Base-by-base conservation (phyloP, 2,113 vertebrate genomes). In the Piaya cayana region DNA sequence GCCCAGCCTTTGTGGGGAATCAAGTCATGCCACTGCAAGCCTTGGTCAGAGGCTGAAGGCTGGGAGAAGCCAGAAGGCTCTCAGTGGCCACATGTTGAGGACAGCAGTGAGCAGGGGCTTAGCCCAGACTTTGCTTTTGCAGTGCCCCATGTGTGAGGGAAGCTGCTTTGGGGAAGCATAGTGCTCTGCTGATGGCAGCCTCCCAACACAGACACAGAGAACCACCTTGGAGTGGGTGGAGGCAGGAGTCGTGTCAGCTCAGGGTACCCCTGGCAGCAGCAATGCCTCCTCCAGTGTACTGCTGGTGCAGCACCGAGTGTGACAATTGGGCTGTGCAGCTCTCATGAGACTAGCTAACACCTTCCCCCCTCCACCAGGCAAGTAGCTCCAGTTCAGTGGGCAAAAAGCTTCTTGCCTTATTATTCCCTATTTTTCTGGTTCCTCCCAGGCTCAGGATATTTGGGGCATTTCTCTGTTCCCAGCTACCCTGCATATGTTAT, bases 11-110 rank as follows among this genome's bases (percentile, higher is more conserved):
- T 55, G 30, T 68, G 36, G 63, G 39, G 18, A 90, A n/a, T 11
- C 26, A 43, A 2, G 5, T 56, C 22, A 15, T 1, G 12, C 77
- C 36, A 34, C 0, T 0, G n/a, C 17, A 56, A 62, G 15, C 30
- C 37, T 50, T 42, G 27, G 8, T 14, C 32, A 34, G 58, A 23
- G 23, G 9, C 56, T 79, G 75, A 59, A 32, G 37, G 19, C 37
- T 68, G 49, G 14, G n/a, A 34, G 34, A 64, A 55, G 17, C 11
- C 56, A 59, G 27, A 8, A 70, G 12, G 3, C 23, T 74, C 19
- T 6, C 11, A 0, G 1, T 2, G 5, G n/a, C 45, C 23, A 32
- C 2, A 5, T 18, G 10, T 15, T 15, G 39, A 58, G 23, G 19
- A 62, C 30, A 22, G 12, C 7, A 6, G 5, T 14, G 42, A 37